Conservation (phyloP, 2,797 vertebrate species). For the Poecilia picta region DNA sequence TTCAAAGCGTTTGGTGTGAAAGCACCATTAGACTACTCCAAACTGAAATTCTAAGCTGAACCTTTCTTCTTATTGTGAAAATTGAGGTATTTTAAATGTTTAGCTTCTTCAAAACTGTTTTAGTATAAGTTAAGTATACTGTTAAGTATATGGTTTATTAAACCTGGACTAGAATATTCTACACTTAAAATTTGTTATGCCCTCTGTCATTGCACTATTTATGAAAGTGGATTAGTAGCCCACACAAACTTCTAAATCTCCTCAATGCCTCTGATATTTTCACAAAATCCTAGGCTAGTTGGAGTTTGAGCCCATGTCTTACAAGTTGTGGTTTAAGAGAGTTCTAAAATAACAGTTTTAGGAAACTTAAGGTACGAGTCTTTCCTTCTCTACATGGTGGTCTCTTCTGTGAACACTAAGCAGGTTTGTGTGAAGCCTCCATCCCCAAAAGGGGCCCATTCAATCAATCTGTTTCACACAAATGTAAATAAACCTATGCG, state of each 20-base stretch:
- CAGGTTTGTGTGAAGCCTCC: constrained; percentile 60
- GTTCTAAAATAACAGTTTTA: constrained; percentile 31
- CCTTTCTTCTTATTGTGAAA: not conserved
- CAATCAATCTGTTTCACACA: constrained; percentile 68
- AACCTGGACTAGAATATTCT: not conserved
- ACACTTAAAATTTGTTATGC: not conserved
- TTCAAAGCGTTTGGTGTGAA: not conserved
- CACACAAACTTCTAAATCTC: not conserved
- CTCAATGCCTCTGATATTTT: not conserved
- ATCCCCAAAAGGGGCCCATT: constrained; percentile 61
- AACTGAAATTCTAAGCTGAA: not conserved
- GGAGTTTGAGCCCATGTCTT: not conserved
- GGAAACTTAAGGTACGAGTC: constrained; percentile 37
- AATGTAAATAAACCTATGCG: constrained; percentile 75
- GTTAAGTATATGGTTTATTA: not conserved
- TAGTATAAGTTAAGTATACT: no score
- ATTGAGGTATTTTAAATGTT: not conserved
- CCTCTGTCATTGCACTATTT: not conserved
- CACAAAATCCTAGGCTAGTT: not conserved
- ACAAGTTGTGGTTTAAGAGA: not conserved
- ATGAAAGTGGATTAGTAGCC: not conserved
- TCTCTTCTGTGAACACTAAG: constrained; percentile 65
- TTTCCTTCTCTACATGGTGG: constrained; percentile 59
- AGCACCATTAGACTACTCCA: not conserved
- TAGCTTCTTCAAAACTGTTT: not conserved